phyloP scores from a whole-genome alignment of 2,888 invertebrate genomes.

The Meiosimyza decipiens region DNA sequence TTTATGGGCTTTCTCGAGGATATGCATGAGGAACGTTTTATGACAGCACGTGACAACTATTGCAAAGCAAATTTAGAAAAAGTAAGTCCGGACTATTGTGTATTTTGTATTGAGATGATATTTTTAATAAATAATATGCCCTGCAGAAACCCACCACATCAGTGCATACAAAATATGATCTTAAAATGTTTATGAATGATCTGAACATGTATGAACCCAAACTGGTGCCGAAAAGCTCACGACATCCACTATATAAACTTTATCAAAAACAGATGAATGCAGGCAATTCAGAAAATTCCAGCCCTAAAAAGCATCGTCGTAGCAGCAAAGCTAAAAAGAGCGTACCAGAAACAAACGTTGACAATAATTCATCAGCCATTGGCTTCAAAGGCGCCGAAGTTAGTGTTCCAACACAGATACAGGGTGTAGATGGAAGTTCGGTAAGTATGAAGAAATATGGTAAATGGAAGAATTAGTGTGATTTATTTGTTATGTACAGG shows the following conservation, averaged over 20 bases:
- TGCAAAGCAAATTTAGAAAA: conserved; percentile 40
- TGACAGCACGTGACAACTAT: conserved; percentile 47
- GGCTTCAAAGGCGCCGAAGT: conserved; percentile 36
- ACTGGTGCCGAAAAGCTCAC: conserved; percentile 50
- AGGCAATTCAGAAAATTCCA: conserved; percentile 12
- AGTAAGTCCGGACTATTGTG: conserved; percentile 10
- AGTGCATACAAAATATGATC: conserved; percentile 52
- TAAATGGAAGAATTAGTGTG: too few relatives aligned
- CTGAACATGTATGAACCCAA: conserved; percentile 61
- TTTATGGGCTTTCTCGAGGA: conserved; percentile 56
- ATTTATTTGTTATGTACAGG: too few relatives aligned
- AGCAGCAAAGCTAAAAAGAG: not conserved
- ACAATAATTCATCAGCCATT: conserved; percentile 31
- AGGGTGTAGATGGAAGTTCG: conserved; percentile 39
- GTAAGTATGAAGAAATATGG: conserved; percentile 17
- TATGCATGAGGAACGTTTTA: conserved; percentile 54
- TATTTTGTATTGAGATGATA: not conserved
- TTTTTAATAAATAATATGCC: not conserved
- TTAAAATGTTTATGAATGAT: conserved; percentile 60
- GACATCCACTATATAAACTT: not conserved
- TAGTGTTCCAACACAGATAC: conserved; percentile 46
- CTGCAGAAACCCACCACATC: not conserved
- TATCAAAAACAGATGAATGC: not conserved
- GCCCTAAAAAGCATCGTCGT: too few relatives aligned
- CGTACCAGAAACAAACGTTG: not conserved